Percentiles rank a stretch among this genome's conserved stretches.
phyloP scores from a whole-genome alignment of 1,140 invertebrate species.

The Galendromus occidentalis region DNA sequence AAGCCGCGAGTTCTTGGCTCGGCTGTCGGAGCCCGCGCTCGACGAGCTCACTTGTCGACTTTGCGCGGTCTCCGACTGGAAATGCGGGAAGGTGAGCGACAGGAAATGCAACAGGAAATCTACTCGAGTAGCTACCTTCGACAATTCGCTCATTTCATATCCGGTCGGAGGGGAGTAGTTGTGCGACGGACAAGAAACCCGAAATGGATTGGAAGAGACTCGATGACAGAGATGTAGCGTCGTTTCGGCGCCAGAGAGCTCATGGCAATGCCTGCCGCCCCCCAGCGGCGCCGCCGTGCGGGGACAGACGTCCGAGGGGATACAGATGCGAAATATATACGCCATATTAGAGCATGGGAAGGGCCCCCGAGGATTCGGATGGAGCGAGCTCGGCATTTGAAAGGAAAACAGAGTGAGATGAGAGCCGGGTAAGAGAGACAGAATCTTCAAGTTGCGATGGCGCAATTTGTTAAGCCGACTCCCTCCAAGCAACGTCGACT shows the following conservation, averaged over 20 bases:
- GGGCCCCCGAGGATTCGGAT: not conserved
- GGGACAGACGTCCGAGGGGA: not conserved
- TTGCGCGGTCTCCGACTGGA: too few species aligned
- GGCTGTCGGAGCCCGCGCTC: too few species aligned
- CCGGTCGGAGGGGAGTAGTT: not conserved
- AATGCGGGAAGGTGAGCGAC: not conserved
- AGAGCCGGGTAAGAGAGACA: not conserved
- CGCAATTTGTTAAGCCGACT: too few species aligned
- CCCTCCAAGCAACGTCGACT: too few species aligned
- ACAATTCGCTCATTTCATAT: not conserved
- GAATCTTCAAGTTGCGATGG: not conserved
- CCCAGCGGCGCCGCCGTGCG: not conserved
- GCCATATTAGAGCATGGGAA: not conserved
- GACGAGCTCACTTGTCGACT: too few species aligned
- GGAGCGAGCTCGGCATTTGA: not conserved
- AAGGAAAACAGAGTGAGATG: too few species aligned
- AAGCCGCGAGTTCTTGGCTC: too few species aligned
- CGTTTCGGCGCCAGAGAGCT: not conserved
- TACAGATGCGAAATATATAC: slow-evolving; percentile 12
- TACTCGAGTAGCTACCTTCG: not conserved
- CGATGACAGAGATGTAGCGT: not conserved
- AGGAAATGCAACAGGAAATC: not conserved
- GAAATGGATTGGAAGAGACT: not conserved
- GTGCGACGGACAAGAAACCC: not conserved
- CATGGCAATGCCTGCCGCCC: not conserved